Evolutionary conservation across 2,888 invertebrate genomes (phyloP).

Genomic region (Trissoscelio sp.): DNA sequence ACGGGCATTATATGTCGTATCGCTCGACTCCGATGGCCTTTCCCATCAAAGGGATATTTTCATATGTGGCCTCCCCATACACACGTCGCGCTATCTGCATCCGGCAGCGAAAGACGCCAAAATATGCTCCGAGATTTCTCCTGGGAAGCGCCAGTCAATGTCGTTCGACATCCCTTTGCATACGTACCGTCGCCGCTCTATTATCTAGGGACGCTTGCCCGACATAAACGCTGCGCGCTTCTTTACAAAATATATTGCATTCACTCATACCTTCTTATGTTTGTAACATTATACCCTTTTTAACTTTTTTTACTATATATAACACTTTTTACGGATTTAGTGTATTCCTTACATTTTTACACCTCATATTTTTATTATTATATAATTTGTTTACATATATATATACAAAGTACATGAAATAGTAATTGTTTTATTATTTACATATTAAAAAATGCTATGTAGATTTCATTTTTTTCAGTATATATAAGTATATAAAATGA

Average conservation of each 20-base stretch:
- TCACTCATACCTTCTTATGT: slow-evolving; percentile 13
- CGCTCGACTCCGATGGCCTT: slow-evolving; percentile 80
- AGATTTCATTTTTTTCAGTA: no score
- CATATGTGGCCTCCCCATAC: slow-evolving; percentile 71
- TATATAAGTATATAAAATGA: no score
- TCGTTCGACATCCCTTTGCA: slow-evolving; percentile 38
- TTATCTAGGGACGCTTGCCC: slow-evolving; percentile 72
- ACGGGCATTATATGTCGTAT: slow-evolving; percentile 77
- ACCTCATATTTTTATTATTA: no score
- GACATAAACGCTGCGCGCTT: slow-evolving; percentile 23
- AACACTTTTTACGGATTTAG: no score
- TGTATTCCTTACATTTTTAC: no score
- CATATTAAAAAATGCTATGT: no score
- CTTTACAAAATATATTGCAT: slow-evolving; percentile 40
- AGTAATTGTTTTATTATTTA: no score
- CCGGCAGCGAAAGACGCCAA: slow-evolving; percentile 82
- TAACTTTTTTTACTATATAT: background rate
- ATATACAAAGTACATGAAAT: no score
- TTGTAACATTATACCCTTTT: background rate
- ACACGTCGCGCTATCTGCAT: slow-evolving; percentile 81
- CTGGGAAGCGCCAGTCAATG: slow-evolving; percentile 73
- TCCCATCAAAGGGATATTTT: slow-evolving; percentile 81
- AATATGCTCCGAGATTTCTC: slow-evolving; percentile 83
- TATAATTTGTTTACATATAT: no score
- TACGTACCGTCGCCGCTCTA: slow-evolving; percentile 41